Evolutionary conservation across 2,888 invertebrate species (phyloP), one percentile per base, ranked within the genome.

Genomic region (Drosophila acutilabella): DNA sequence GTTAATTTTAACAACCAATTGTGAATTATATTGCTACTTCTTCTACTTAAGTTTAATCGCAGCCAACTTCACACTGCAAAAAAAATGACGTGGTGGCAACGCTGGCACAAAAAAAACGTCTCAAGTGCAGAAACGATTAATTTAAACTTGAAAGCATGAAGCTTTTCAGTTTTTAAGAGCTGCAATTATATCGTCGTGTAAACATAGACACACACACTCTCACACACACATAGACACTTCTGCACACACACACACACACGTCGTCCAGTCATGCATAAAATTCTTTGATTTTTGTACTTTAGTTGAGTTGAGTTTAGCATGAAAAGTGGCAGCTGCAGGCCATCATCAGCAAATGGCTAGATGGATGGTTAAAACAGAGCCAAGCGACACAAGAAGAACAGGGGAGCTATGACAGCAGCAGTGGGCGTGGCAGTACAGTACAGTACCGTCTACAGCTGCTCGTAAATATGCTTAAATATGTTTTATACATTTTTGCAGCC

Each of bases 241-340:
- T 23, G 41, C 42, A 51, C 26, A 36, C 16, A 16, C 56, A 10
- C 47, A 53, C 33, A 57, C 57, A 58, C 33, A 36, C 48, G 50
- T 38, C 26, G 20, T 23, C 10, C 30, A 59, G 65, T 56, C 76
- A 70, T 74, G 76, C 79, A 70, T 69, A 70, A 78, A 66, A 74
- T 74, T 69, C 62, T 78, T 78, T 77, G 75, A 77, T 77, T 78
- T 78, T 74, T 74, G 79, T 60, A 66, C 50, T 74, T 74, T 62
- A 68, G 64, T 51, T 53, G 51, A 57, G 64, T 53, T 44, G 59
- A 68, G 72, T 48, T 71, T 65, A 44, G 56, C 57, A 74, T 69
- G 61, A 73, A 73, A 68, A 54, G 56, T 61, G 60, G 59, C 72
- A 76, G 71, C 74, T 77, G 72, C 72, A 65, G 56, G 62, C 69